Base-by-base conservation (phyloP, 2,797 vertebrate species). In the Eulemur mongoz region DNA sequence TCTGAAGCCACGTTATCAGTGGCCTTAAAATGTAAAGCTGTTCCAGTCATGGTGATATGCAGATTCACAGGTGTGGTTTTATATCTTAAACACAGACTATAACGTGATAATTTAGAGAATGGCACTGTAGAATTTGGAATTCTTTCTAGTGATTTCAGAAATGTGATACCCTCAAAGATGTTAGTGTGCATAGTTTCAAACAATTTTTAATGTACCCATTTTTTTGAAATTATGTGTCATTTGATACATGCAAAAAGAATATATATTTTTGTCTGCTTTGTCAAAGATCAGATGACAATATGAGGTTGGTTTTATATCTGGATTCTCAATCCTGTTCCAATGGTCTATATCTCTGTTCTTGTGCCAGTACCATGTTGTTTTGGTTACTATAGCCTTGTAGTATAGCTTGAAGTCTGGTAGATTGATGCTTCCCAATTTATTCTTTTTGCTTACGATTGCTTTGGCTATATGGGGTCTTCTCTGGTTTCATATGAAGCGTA, bases 61-160 rank as follows among this genome's bases (percentile, higher is more conserved):
- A 92, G 80, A 76, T 92, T 65, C 27, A 76, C 22, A 89, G 20
- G 52, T 75, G 5, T 83, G 17, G 52, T 92, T 91, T 88, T 96
- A 50, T 25, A 78, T 87, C 35, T 78, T 96, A 78, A 91, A 40
- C 18, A 63, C 14, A 43, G 40, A 38, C 43, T 72, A 5, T 65
- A 45, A n/a, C 25, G 14, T 91, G 30, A 69, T 85, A 89, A 80
- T 54, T 87, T 65, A 83, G 50, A 67, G 69, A 72, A 91, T 50
- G 40, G 4, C n/a, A 80, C 30, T 83, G 11, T 38, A 91, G 2
- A 84, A 80, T 69, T 67, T 79, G 35, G 48, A 35, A 80, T 88
- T 67, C 50, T 27, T 65, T 72, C 15, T 95, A 23, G 22, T 86
- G 61, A 93, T 87, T 82, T 88, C 38, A 67, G 43, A 12, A 95